Percentiles rank a stretch among this genome's conserved stretches.
Evolutionary conservation across 2,797 vertebrate species (phyloP).

Genomic region (Thalassophryne amazonica): DNA sequence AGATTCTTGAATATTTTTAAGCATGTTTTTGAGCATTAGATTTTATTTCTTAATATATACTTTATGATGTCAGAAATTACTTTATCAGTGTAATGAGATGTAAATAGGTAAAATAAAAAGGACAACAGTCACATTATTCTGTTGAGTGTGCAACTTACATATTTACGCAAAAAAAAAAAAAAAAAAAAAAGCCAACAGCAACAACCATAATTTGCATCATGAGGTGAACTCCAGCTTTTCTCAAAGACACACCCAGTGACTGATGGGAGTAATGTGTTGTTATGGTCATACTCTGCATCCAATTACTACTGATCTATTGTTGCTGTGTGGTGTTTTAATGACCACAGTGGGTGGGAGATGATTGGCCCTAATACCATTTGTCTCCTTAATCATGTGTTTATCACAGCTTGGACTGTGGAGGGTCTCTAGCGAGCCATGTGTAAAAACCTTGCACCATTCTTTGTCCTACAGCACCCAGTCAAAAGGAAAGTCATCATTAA

Average conservation of each 20-base stretch:
- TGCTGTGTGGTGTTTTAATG: slow-evolving; percentile 84
- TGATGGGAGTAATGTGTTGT: slow-evolving; percentile 80
- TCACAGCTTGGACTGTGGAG: slow-evolving; percentile 77
- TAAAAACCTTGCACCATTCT: slow-evolving; percentile 49
- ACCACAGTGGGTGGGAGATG: slow-evolving; percentile 85
- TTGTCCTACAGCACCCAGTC: slow-evolving; percentile 31
- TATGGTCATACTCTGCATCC: slow-evolving; percentile 85
- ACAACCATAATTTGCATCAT: slow-evolving; percentile 47
- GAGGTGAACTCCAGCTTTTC: slow-evolving; percentile 80
- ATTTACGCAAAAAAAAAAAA: background rate
- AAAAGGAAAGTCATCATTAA: slow-evolving; percentile 57
- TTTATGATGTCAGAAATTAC: no score
- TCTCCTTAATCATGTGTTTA: slow-evolving; percentile 92
- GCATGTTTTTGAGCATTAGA: no score
- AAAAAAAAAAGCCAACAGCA: background rate
- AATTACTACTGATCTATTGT: slow-evolving; percentile 92
- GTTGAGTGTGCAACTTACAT: slow-evolving; percentile 18
- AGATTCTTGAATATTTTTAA: slow-evolving; percentile 15
- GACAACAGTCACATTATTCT: slow-evolving; percentile 1
- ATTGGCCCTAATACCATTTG: slow-evolving; percentile 88
- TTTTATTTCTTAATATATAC: no score
- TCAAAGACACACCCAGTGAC: slow-evolving; percentile 68
- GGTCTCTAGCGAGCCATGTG: slow-evolving; percentile 74
- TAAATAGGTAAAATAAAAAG: slow-evolving; percentile 2
- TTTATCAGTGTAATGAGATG: background rate